Evolutionary conservation across 2,888 invertebrate species (phyloP).

Genomic region (Erannis defoliaria): DNA sequence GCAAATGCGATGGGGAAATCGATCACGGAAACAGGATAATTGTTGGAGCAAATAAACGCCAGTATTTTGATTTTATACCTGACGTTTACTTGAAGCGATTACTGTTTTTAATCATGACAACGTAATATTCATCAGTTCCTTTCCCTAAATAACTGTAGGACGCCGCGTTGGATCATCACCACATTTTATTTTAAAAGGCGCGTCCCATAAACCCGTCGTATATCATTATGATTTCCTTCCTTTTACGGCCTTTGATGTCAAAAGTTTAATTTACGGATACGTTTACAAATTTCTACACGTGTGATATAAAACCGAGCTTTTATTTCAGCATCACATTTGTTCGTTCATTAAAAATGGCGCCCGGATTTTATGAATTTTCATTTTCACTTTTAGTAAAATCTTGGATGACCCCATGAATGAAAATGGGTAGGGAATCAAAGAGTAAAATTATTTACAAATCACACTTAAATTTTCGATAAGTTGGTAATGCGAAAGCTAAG

Average conservation of each 20-base stretch:
- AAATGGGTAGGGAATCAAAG: too few species aligned
- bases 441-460: too few species aligned
- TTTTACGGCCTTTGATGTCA: constrained; percentile 37
- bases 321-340: constrained; percentile 16
- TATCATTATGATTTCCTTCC: constrained; percentile 39
- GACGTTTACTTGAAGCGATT: not conserved
- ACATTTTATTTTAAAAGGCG: constrained; percentile 32
- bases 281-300: constrained; percentile 30
- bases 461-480: too few species aligned
- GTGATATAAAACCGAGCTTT: constrained; percentile 24
- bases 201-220: constrained; percentile 31
- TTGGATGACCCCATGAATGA: too few species aligned
- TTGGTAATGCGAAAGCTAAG: too few species aligned
- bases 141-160: constrained; percentile 24
- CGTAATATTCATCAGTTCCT: constrained; percentile 14
- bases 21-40: too few species aligned
- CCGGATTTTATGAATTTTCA: not conserved
- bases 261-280: constrained; percentile 33
- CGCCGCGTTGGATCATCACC: constrained; percentile 18
- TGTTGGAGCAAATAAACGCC: not conserved
- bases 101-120: constrained; percentile 10
- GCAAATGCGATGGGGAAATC: not conserved
- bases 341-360: constrained; percentile 17
- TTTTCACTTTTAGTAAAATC: not conserved
- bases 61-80: not conserved